Conservation (phyloP, 2,113 vertebrate species). For the Chloropsis hardwickii region DNA sequence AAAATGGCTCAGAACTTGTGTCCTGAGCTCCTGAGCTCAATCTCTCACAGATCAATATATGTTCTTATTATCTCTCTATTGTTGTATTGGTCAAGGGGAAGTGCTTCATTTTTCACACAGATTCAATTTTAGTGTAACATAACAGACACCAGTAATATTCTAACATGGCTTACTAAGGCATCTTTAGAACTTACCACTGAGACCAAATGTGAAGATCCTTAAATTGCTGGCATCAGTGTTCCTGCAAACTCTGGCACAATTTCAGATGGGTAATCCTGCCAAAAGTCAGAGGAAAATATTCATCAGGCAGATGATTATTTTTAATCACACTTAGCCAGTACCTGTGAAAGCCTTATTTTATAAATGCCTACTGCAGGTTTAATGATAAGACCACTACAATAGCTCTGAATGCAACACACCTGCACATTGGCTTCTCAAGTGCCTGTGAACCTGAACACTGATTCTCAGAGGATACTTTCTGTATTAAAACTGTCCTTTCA, state of each 20-base stretch:
- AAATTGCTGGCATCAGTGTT: constrained; percentile 63
- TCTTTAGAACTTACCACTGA: constrained; percentile 70
- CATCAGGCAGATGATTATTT: constrained; percentile 68
- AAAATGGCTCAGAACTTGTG: constrained; percentile 14
- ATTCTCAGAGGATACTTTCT: constrained; percentile 41
- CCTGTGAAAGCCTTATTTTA: constrained; percentile 1
- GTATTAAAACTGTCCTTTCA: constrained; percentile 24
- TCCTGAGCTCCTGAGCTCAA: neutral
- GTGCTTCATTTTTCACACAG: neutral
- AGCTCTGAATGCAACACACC: constrained; percentile 31
- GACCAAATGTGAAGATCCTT: constrained; percentile 63
- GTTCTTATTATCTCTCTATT: neutral
- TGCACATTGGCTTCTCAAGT: neutral
- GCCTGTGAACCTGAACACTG: constrained; percentile 43
- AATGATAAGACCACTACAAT: constrained; percentile 57
- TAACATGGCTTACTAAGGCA: neutral
- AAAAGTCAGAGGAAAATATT: constrained; percentile 71
- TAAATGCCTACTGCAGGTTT: constrained; percentile 54
- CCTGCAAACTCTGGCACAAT: constrained; percentile 50
- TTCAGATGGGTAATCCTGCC: constrained; percentile 67
- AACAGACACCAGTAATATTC: neutral
- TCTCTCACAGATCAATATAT: neutral
- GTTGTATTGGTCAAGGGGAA: neutral
- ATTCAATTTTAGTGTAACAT: neutral
- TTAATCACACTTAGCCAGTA: constrained; percentile 47